Percentiles rank a stretch among this genome's conserved stretches.
Evolutionary conservation across 2,797 vertebrate species (phyloP).

Genomic region (Melanotaenia trifasciata): DNA sequence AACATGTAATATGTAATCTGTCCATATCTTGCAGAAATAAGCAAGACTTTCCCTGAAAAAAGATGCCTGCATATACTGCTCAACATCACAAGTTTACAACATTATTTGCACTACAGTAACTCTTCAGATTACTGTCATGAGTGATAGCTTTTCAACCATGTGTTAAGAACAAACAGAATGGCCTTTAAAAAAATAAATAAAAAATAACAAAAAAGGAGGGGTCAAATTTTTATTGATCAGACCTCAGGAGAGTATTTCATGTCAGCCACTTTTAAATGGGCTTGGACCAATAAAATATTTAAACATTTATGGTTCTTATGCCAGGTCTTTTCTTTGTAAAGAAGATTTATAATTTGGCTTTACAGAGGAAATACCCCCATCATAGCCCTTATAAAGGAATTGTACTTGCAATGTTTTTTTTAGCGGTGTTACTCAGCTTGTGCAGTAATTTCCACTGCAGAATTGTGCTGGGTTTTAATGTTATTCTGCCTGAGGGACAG

Average conservation of each 20-base stretch:
- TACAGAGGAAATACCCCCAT: no score
- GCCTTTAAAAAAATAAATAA: background rate
- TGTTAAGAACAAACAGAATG: background rate
- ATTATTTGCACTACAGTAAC: no score
- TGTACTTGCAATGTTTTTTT: background rate
- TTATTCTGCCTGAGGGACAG: background rate
- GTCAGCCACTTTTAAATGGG: background rate
- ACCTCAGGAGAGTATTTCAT: background rate
- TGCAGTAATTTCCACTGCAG: background rate
- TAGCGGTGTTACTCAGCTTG: background rate
- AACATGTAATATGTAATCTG: background rate
- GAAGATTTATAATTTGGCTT: background rate
- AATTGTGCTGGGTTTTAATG: constrained; percentile 6
- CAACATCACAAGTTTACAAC: background rate
- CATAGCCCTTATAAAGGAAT: no score
- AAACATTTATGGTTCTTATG: background rate
- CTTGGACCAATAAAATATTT: background rate
- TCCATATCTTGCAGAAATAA: background rate
- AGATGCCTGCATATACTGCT: background rate
- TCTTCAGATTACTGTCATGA: no score
- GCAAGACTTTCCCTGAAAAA: background rate
- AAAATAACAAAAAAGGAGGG: no score
- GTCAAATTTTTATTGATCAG: background rate
- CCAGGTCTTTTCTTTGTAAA: background rate
- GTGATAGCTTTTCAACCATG: no score